Evolutionary conservation across 1,140 invertebrate species (phyloP), one percentile per base, ranked within the genome.

Genomic region (Bombus balteatus): DNA sequence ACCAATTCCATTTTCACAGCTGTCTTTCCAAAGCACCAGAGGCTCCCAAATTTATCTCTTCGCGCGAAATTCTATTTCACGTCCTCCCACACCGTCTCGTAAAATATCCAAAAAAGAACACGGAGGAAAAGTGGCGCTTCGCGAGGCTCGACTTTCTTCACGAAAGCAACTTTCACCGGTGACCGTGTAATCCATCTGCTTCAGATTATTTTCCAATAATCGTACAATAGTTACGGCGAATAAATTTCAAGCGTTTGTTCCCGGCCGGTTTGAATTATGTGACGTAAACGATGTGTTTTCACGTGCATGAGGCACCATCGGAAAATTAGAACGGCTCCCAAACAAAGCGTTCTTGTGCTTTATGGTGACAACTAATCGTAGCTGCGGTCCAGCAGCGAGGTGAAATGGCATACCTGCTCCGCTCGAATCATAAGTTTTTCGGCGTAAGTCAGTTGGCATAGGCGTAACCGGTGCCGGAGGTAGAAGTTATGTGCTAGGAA

Each of bases 321-420:
- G 84, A 88, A 92, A 93, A 92, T 91, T 89, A 79, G 84, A 89
- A 75, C 47, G 53, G 79, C 76, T 2, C 79, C 86, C 89, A 87
- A 92, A 91, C 89, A 92, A 89, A 87, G 88, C 85, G 81, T 91
- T 91, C 89, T 76, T 32, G 75, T 94, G 68, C 77, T 94, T 94
- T 94, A 94, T 94, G 93, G 75, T 94, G 93, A 93, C 93, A 93
- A 88, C 83, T 91, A 92, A 93, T 92, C 91, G 87, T 28, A 82
- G 81, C 82, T 75, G 80, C 70, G 57, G 66, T 39, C 28, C 39
- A 32, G 43, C 65, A 18, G 73, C 28, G 43, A 79, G 74, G 22
- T 77, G 73, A 62, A 78, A 79, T 53, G 41, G 65, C 62, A n/a
- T 92, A 91, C 87, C 89, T 90, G 89, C 74, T 32, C 78, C 43